These are phyloP conservation scores for Gorsachius magnificus DNA, from an alignment of 2,797 vertebrate species.

Conservation along the genomic window DNA sequence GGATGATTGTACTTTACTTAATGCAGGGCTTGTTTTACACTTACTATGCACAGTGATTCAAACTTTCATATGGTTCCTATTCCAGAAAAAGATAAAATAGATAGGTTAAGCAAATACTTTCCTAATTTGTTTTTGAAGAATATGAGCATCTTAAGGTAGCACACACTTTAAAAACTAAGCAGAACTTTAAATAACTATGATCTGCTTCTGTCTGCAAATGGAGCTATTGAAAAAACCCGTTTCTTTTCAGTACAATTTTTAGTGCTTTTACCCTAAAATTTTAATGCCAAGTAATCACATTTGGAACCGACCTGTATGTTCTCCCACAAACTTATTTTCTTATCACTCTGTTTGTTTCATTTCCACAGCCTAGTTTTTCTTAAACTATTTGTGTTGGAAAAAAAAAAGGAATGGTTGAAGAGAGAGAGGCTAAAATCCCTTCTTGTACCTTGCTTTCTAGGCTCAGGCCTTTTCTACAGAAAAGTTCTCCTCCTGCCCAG, in stretches of 20 bases:
- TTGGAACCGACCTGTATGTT: neutral
- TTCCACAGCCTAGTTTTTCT: neutral
- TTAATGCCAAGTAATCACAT: neutral
- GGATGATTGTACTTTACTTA: neutral
- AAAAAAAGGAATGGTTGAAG: neutral
- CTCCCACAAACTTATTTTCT: neutral
- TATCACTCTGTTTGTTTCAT: neutral
- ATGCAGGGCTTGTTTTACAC: neutral
- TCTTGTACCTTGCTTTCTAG: neutral
- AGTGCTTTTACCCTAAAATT: neutral
- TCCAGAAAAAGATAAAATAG: neutral
- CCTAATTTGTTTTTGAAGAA: neutral
- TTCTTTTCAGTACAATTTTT: neutral
- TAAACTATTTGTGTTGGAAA: neutral
- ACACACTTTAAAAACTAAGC: neutral
- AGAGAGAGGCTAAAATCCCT: neutral
- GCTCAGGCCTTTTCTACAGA: neutral
- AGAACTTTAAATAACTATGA: neutral
- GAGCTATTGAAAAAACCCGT: neutral
- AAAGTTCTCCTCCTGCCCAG: neutral
- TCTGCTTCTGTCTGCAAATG: neutral
- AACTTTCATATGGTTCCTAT: neutral
- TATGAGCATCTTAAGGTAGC: neutral
- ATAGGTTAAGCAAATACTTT: neutral
- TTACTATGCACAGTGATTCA: neutral